Percentiles rank a stretch among this genome's conserved stretches.
These are phyloP conservation scores for Prunella fulvescens DNA, from an alignment of 2,113 vertebrate genomes.

Conservation along the genomic window DNA sequence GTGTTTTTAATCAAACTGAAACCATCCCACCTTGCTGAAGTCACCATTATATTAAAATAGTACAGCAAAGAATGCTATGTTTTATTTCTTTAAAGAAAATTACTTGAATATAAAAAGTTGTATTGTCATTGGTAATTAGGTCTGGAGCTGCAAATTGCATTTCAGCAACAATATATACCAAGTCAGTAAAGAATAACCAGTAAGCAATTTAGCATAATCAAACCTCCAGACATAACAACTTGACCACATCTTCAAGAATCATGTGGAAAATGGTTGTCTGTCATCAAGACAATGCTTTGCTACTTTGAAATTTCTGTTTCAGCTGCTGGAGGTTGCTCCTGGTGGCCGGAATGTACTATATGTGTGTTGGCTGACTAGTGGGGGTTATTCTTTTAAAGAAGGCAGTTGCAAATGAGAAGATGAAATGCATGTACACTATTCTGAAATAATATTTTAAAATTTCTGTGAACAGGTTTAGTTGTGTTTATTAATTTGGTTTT, in stretches of 20 bases:
- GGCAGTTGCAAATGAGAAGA: not conserved
- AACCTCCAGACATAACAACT: not conserved
- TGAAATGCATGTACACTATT: not conserved
- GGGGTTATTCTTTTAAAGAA: not conserved
- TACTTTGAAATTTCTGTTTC: not conserved
- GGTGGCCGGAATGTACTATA: not conserved
- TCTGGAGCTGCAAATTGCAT: not conserved
- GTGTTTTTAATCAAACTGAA: not conserved
- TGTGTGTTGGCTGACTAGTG: not conserved
- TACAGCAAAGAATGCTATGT: not conserved
- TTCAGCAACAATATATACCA: not conserved
- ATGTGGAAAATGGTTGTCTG: rapidly evolving
- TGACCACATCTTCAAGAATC: not conserved
- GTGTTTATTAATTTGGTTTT: not conserved
- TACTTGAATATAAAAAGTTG: not conserved
- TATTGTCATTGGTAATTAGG: not conserved
- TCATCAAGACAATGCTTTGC: not conserved
- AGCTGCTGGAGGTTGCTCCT: not conserved
- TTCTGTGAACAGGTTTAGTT: constrained; percentile 19
- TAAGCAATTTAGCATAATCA: not conserved
- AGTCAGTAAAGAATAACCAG: not conserved
- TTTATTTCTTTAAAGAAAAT: not conserved
- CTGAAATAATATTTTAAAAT: constrained; percentile 29
- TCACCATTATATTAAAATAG: not conserved
- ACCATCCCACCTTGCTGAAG: not conserved